phyloP scores from a whole-genome alignment of 2,888 invertebrate genomes.

The Chrysolina americana region DNA sequence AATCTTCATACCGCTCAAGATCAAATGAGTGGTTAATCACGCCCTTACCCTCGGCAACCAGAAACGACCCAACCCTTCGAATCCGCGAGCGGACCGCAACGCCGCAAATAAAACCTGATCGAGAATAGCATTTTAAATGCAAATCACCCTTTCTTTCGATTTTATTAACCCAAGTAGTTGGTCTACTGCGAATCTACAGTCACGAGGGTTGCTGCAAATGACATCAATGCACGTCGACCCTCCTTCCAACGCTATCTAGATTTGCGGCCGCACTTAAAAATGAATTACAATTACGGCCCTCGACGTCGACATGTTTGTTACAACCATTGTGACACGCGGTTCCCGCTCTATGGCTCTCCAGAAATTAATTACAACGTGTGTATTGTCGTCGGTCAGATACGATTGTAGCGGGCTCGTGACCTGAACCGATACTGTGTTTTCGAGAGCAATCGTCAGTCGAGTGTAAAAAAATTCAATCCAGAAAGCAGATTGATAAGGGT shows the following conservation, averaged over 20 bases:
- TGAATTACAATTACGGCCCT: slow-evolving; percentile 63
- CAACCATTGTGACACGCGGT: slow-evolving; percentile 54
- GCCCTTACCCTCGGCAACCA: neutral
- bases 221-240: slow-evolving; percentile 46
- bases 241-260: slow-evolving; percentile 41
- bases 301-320: slow-evolving; percentile 51
- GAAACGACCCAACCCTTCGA: neutral
- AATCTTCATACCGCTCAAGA: too few relatives aligned
- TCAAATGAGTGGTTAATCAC: neutral
- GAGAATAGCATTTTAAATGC: slow-evolving; percentile 46
- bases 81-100: neutral
- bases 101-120: slow-evolving; percentile 20
- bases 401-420: slow-evolving; percentile 41
- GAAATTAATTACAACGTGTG: slow-evolving; percentile 57
- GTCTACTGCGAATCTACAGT: slow-evolving; percentile 45
- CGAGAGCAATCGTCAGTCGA: slow-evolving; percentile 33
- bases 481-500: slow-evolving; percentile 27
- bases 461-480: slow-evolving; percentile 37
- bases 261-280: slow-evolving; percentile 63
- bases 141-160: slow-evolving; percentile 58
- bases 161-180: slow-evolving; percentile 59
- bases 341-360: slow-evolving; percentile 47
- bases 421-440: slow-evolving; percentile 37
- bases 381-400: slow-evolving; percentile 37
- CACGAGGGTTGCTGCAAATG: slow-evolving; percentile 55